Percentiles rank a stretch among this genome's conserved stretches.
Evolutionary conservation across 2,888 invertebrate species (phyloP).

Genomic region (Hydrotaea cyrtoneurina): DNA sequence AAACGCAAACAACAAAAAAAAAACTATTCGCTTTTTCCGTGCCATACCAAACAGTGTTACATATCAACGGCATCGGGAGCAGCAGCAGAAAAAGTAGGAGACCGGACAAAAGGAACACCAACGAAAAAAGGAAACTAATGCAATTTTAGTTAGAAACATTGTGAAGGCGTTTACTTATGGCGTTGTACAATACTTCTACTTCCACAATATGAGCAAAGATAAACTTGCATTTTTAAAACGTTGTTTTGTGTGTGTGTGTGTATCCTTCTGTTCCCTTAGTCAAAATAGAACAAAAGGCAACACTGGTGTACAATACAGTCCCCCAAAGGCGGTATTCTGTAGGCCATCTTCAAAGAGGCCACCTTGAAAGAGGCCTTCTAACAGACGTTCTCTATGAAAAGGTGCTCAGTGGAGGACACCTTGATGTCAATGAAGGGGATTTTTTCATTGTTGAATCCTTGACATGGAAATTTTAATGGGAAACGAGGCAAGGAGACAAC

Average conservation of each 20-base stretch:
- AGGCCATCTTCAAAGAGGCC: neutral
- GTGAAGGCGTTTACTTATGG: constrained; percentile 65
- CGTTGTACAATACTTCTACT: constrained; percentile 55
- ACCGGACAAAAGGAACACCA: neutral
- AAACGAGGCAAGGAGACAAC: no score
- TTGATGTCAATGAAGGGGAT: no score
- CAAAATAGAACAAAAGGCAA: neutral
- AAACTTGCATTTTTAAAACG: constrained; percentile 43
- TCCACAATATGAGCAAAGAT: constrained; percentile 52
- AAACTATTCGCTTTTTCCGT: constrained; percentile 21
- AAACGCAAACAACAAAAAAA: neutral
- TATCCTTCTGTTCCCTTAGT: neutral
- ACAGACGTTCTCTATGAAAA: neutral
- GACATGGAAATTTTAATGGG: no score
- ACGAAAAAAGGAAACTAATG: constrained; percentile 55
- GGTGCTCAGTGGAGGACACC: neutral
- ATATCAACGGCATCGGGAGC: constrained; percentile 10
- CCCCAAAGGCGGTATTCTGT: neutral
- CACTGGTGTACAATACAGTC: neutral
- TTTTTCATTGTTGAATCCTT: no score
- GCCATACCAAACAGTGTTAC: constrained; percentile 10
- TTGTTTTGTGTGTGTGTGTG: neutral
- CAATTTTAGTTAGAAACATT: constrained; percentile 66
- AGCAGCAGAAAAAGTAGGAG: neutral
- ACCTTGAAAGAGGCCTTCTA: neutral